A percentile compares a stretch with the other conserved stretches of the same genome.
Evolutionary conservation across 2,113 vertebrate species (phyloP).

Genomic region (Pyrgilauda ruficollis): DNA sequence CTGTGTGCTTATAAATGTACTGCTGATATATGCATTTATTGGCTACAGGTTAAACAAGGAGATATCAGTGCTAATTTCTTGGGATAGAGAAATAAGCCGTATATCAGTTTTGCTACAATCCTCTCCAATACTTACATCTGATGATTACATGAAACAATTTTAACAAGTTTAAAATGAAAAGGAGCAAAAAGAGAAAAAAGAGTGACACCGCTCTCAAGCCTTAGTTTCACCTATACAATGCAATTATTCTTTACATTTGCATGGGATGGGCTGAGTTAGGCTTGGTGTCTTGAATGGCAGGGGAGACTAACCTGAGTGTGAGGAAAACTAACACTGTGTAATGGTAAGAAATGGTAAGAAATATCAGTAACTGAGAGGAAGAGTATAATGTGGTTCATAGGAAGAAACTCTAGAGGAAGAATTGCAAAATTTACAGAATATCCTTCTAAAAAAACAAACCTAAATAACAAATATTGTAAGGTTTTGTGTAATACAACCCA

Average conservation of each 20-base stretch:
- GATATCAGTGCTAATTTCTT: background rate
- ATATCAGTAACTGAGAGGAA: background rate
- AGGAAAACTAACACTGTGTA: background rate
- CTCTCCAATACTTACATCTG: background rate
- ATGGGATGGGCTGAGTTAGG: background rate
- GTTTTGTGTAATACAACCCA: background rate
- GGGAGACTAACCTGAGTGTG: background rate
- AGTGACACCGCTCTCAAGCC: fast-evolving
- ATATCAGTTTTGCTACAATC: background rate
- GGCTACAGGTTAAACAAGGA: background rate
- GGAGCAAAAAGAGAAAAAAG: background rate
- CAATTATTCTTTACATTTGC: background rate
- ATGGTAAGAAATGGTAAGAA: background rate
- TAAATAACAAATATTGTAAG: background rate
- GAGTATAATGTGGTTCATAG: background rate
- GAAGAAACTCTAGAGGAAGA: background rate
- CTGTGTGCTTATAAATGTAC: background rate
- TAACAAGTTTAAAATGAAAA: background rate
- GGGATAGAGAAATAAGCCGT: background rate
- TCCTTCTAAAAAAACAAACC: background rate
- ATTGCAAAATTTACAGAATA: background rate
- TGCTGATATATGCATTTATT: background rate
- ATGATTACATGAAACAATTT: background rate
- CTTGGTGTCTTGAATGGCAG: background rate
- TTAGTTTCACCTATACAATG: background rate